These are phyloP conservation scores for Enoplolaimus lenunculus DNA, from an alignment of 2,888 invertebrate genomes.

Conservation along the genomic window DNA sequence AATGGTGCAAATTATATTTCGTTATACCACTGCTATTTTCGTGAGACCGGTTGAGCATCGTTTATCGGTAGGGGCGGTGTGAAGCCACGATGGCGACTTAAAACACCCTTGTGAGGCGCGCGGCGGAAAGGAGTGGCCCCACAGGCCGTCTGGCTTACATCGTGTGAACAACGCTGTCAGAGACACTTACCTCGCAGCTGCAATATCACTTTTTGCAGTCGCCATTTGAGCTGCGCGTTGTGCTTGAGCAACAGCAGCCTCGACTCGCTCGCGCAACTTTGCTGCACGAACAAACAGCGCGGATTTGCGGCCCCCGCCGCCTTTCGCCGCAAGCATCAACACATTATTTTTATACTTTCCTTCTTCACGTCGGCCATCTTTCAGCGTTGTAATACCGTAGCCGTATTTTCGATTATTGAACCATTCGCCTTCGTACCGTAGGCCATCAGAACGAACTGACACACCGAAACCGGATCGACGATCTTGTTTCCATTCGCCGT, in stretches of 20 bases:
- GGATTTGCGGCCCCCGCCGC: no score
- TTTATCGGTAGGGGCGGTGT: no score
- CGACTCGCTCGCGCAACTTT: constrained; percentile 90
- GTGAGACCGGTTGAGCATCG: no score
- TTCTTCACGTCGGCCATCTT: constrained; percentile 86
- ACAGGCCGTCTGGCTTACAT: no score
- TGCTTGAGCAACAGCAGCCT: constrained; percentile 84
- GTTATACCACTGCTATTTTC: no score
- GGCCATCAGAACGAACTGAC: constrained; percentile 89
- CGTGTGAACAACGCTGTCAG: no score
- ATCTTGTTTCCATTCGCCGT: constrained; percentile 99
- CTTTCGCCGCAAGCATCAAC: constrained; percentile 52
- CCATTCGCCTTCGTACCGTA: constrained; percentile 86
- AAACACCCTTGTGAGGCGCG: no score
- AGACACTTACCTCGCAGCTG: constrained; percentile 80
- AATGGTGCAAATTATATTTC: no score
- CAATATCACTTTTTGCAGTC: constrained; percentile 91
- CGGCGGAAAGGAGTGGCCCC: no score
- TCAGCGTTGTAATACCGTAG: constrained; percentile 92
- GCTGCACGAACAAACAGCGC: constrained; percentile 37
- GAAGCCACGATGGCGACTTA: no score
- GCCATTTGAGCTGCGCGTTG: constrained; percentile 93
- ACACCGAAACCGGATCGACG: constrained; percentile 93
- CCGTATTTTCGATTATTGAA: constrained; percentile 97
- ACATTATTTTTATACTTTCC: constrained; percentile 99